These are phyloP conservation scores for Heliconius melpomene DNA, from an alignment of 1,140 invertebrate genomes.

Conservation along the genomic window DNA sequence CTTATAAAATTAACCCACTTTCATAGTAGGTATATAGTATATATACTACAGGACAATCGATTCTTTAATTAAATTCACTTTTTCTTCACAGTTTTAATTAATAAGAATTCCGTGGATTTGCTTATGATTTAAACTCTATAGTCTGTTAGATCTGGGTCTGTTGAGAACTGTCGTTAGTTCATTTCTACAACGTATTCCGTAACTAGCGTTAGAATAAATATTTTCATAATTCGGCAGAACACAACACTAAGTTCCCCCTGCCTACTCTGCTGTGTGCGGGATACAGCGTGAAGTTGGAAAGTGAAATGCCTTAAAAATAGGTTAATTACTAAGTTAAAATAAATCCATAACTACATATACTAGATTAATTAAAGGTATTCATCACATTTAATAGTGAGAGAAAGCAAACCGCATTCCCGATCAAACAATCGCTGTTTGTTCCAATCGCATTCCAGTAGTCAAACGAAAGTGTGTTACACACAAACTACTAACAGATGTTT, in stretches of 20 bases:
- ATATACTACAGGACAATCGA: not conserved
- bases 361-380: constrained; percentile 7
- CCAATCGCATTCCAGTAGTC: constrained; percentile 23
- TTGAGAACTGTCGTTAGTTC: no score
- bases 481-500: not conserved
- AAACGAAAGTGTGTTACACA: constrained; percentile 32
- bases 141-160: no score
- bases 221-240: no score
- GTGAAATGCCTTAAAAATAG: no score
- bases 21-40: not conserved
- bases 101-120: no score
- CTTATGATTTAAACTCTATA: no score
- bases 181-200: no score
- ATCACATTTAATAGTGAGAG: constrained; percentile 24
- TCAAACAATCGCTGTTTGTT: constrained; percentile 33
- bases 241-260: no score
- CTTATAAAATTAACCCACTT: not conserved
- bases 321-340: no score
- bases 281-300: no score
- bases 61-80: not conserved
- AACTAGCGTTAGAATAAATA: no score
- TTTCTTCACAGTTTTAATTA: not conserved
- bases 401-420: constrained; percentile 32
- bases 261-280: no score
- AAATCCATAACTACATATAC: not conserved